Evolutionary conservation across 2,888 invertebrate genomes (phyloP).

Genomic region (Lathronympha strigana): DNA sequence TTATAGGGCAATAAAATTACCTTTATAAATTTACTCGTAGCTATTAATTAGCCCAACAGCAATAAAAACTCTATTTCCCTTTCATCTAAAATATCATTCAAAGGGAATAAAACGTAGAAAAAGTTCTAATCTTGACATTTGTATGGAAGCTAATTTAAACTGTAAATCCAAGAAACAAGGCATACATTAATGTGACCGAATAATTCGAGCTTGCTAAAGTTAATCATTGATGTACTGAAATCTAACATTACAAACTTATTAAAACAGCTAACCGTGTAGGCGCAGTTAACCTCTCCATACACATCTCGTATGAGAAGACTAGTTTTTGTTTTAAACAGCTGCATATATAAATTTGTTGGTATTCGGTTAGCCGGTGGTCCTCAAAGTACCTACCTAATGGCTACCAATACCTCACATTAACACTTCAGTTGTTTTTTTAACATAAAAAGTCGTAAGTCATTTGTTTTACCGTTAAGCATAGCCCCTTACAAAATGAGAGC

Average conservation of each 20-base stretch:
- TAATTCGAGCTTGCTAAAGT: slow-evolving; percentile 8
- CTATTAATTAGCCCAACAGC: neutral
- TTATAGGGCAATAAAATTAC: slow-evolving; percentile 11
- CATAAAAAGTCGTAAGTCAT: slow-evolving; percentile 2
- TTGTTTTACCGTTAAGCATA: neutral
- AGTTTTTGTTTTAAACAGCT: neutral
- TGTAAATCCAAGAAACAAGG: neutral
- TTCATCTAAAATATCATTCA: slow-evolving; percentile 6
- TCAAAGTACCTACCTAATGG: slow-evolving; percentile 29
- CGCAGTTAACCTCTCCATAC: neutral
- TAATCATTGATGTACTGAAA: slow-evolving; percentile 8
- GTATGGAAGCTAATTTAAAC: neutral
- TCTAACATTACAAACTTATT: slow-evolving; percentile 1
- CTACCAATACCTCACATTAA: slow-evolving; percentile 24
- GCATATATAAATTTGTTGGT: slow-evolving; percentile 4
- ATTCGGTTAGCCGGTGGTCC: slow-evolving; percentile 24
- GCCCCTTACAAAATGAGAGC: neutral
- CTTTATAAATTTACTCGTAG: slow-evolving; percentile 6
- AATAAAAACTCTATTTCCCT: neutral
- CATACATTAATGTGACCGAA: neutral
- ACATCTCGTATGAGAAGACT: neutral
- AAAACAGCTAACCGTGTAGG: neutral
- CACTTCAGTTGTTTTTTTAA: slow-evolving; percentile 2
- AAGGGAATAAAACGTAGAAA: slow-evolving; percentile 18
- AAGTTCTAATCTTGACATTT: neutral